A percentile compares a stretch with the other conserved stretches of the same genome.
These are phyloP conservation scores for Sitodiplosis mosellana DNA, from an alignment of 1,140 invertebrate genomes.

Conservation along the genomic window DNA sequence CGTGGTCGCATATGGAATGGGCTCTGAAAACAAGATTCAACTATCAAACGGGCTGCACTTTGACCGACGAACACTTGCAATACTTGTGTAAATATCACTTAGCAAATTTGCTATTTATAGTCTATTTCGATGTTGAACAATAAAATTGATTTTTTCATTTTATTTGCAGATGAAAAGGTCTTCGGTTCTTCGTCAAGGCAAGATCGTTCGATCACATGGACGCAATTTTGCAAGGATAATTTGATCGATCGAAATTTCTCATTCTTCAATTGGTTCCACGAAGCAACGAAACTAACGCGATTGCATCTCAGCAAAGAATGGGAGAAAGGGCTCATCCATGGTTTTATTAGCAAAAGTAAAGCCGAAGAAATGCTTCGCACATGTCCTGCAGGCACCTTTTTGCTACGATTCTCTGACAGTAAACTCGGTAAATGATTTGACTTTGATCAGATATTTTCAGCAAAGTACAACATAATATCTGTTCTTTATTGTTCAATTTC, in stretches of 20 bases:
- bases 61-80: too few species aligned
- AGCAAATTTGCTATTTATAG: too few species aligned
- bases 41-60: too few species aligned
- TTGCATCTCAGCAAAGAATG: slow-evolving; percentile 73
- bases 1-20: too few species aligned
- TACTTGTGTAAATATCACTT: too few species aligned
- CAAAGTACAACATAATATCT: background rate
- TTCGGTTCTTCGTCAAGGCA: slow-evolving; percentile 16
- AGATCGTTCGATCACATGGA: slow-evolving; percentile 50
- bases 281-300: slow-evolving; percentile 78
- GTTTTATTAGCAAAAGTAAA: too few species aligned
- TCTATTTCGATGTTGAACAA: too few species aligned
- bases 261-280: slow-evolving; percentile 96
- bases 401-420: slow-evolving; percentile 82
- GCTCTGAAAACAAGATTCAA: too few species aligned
- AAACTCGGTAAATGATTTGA: slow-evolving; percentile 37
- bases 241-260: slow-evolving; percentile 75
- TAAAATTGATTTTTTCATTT: too few species aligned
- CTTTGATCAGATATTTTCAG: background rate
- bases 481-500: background rate
- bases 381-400: too few species aligned
- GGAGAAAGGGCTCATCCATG: slow-evolving; percentile 77
- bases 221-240: slow-evolving; percentile 79
- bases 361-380: too few species aligned
- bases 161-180: slow-evolving; percentile 1